Conservation (phyloP, 2,888 invertebrate genomes). For the Liposcelis brunnea region DNA sequence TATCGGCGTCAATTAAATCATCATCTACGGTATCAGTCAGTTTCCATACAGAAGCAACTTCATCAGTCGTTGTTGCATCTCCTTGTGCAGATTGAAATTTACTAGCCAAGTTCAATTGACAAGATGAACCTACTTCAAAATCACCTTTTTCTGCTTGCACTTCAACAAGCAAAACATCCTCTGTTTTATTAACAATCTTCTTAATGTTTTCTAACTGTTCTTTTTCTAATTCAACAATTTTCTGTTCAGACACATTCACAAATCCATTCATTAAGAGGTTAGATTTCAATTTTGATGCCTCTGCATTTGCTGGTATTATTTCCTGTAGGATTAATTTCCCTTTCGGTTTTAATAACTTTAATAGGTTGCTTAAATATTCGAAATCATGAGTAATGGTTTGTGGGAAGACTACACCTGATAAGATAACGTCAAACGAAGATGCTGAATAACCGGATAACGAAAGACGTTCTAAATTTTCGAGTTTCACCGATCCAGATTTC, state of each 20-base stretch:
- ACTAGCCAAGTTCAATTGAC: neutral
- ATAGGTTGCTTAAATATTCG: conserved; percentile 33
- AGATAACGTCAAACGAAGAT: conserved; percentile 41
- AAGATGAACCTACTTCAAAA: conserved; percentile 37
- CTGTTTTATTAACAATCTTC: conserved; percentile 9
- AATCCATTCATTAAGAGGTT: conserved; percentile 48
- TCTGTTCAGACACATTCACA: conserved; percentile 24
- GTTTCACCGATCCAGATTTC: conserved; percentile 31
- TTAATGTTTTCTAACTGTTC: conserved; percentile 15
- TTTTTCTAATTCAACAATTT: conserved; percentile 20
- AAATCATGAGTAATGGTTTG: conserved; percentile 27
- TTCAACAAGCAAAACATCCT: conserved; percentile 18
- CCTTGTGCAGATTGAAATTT: conserved; percentile 22
- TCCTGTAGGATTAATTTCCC: conserved; percentile 39
- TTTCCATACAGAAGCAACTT: conserved; percentile 49
- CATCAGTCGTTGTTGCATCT: conserved; percentile 19
- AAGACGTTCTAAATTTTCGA: conserved; percentile 42
- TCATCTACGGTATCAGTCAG: conserved; percentile 41
- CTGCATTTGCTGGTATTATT: conserved; percentile 8
- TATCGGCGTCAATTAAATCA: conserved; percentile 71
- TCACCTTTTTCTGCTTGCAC: conserved; percentile 39
- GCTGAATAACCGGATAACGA: conserved; percentile 36
- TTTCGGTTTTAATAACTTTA: conserved; percentile 43
- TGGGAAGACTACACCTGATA: conserved; percentile 34
- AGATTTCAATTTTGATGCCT: conserved; percentile 22